Percentiles rank a stretch among this genome's conserved stretches.
phyloP scores from a whole-genome alignment of 2,113 vertebrate species.

The Podarcis muralis region DNA sequence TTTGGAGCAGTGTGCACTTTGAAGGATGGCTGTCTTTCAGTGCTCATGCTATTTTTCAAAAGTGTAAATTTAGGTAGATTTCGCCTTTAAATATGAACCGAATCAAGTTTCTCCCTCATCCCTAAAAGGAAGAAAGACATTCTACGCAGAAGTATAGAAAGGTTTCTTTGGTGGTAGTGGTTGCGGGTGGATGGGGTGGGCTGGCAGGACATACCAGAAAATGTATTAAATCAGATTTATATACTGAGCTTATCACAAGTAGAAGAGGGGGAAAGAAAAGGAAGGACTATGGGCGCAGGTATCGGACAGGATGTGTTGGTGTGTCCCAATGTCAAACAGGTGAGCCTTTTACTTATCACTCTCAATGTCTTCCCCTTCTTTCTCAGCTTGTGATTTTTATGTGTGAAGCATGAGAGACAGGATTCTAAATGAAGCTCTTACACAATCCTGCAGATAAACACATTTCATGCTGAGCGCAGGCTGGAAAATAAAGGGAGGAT shows the following conservation, averaged over 20 bases:
- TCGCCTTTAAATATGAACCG: too few relatives aligned
- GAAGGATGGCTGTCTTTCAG: too few relatives aligned
- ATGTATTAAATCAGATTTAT: neutral
- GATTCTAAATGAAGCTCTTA: neutral
- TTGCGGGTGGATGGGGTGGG: too few relatives aligned
- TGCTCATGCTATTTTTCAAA: too few relatives aligned
- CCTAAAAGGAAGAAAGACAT: neutral
- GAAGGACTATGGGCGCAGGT: neutral
- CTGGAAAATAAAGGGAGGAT: slow-evolving; percentile 7
- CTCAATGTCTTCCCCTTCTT: neutral
- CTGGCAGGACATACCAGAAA: neutral
- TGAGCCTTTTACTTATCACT: neutral
- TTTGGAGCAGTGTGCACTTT: too few relatives aligned
- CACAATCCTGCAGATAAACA: slow-evolving; percentile 5
- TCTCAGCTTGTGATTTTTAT: neutral
- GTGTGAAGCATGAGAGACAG: neutral
- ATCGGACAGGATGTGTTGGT: neutral
- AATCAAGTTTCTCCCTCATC: too few relatives aligned
- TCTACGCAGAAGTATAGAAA: neutral
- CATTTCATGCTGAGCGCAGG: neutral
- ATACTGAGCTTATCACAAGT: neutral
- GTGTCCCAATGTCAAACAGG: neutral
- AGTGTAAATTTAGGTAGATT: too few relatives aligned
- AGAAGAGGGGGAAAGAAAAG: neutral
- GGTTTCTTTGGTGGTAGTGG: neutral